Evolutionary conservation across 1,140 invertebrate species (phyloP), one percentile per base, ranked within the genome.

Genomic region (Drosophila lowei): DNA sequence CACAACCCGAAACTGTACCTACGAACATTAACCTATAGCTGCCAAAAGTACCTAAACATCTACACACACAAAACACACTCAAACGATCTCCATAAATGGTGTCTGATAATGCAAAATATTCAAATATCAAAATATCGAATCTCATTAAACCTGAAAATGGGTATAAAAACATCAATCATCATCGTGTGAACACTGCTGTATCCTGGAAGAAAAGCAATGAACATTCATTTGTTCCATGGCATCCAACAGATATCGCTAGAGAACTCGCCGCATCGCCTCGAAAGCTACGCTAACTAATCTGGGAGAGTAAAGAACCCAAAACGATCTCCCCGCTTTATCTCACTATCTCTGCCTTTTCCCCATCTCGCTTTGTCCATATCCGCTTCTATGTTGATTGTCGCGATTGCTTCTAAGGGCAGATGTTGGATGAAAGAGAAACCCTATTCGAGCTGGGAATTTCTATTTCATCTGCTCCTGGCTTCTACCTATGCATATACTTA

Each of bases 21-120:
- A 75, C 47, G 70, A 78, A 79, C 62, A 84, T 84, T 79, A 83
- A 83, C 68, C 59, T 34, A 34, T 34, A 54, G 61, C 47, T 46
- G 23, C 50, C 44, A 62, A 55, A 75, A 79, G 55, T 76, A 60
- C 64, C 71, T 75, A 71, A 80, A 75, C 21, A 50, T 48, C 58
- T 16, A 73, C 42, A 50, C 49, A 21, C 38, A 44, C 53, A 13
- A 38, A 49, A 57, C 46, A 50, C 47, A 62, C 41, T 23, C 42
- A 49, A 49, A 63, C 48, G 56, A 56, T 64, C 30, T 41, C 38
- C 58, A 83, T 73, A 56, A 83, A 73, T 54, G 79, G 80, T 83
- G 80, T 83, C 72, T 85, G 75, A 78, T 74, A 64, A 83, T 83
- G 44, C 15, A 18, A 28, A 28, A 58, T 47, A 58, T 47, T 44